A percentile compares a stretch with the other conserved stretches of the same genome.
These are phyloP conservation scores for Yoshiicerus persimilis DNA, from an alignment of 1,140 invertebrate species.

Conservation along the genomic window DNA sequence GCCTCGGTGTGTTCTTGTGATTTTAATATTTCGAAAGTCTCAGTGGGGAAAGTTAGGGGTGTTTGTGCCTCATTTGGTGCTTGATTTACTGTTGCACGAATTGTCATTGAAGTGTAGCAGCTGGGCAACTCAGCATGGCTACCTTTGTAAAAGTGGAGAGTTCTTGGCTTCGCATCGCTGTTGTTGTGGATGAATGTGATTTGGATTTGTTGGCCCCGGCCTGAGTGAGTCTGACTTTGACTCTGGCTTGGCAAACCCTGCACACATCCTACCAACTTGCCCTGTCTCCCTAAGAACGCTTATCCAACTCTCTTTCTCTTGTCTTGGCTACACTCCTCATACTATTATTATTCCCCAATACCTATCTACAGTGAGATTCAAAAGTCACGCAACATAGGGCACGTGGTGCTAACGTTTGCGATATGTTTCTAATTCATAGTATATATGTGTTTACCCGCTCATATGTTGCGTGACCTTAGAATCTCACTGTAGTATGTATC, in stretches of 20 bases:
- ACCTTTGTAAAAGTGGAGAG: slow-evolving; percentile 2
- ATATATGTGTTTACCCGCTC: too few species aligned
- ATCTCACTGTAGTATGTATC: too few species aligned
- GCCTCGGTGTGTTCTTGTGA: not conserved
- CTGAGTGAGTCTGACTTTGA: not conserved
- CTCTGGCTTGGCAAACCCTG: not conserved
- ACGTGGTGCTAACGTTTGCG: too few species aligned
- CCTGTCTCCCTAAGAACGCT: not conserved
- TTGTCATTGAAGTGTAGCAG: slow-evolving; percentile 28
- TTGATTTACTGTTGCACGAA: slow-evolving; percentile 22
- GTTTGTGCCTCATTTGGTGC: slow-evolving; percentile 13
- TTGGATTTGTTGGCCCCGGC: not conserved
- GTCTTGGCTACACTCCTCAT: not conserved
- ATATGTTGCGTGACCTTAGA: too few species aligned
- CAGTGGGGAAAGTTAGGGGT: not conserved
- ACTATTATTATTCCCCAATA: not conserved
- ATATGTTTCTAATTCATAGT: not conserved
- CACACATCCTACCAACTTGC: not conserved
- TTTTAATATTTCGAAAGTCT: slow-evolving; percentile 7
- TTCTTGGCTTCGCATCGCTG: not conserved
- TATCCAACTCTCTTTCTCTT: not conserved
- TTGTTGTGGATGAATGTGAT: slow-evolving; percentile 17
- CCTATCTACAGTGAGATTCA: too few species aligned
- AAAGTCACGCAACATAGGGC: too few species aligned
- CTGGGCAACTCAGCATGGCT: slow-evolving; percentile 25